Percentiles rank a stretch among this genome's conserved stretches.
Conservation (phyloP, 2,888 invertebrate genomes). For the Drepanosiphum platanoidis region DNA sequence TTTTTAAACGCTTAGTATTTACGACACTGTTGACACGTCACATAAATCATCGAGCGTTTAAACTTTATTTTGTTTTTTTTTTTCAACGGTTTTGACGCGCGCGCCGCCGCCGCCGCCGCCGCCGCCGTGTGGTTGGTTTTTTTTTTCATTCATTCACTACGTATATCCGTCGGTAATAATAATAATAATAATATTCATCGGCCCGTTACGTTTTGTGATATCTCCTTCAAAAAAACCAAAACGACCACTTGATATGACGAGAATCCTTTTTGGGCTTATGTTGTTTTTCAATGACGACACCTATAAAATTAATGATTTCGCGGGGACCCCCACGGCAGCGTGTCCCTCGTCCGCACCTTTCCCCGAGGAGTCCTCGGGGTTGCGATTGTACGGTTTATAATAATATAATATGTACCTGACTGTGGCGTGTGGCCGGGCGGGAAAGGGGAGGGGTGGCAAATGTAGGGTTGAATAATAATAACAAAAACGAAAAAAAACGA, state of each 20-base stretch:
- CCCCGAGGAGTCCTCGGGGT: background rate
- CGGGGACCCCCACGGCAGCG: background rate
- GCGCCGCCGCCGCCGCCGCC: no score
- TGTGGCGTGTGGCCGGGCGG: background rate
- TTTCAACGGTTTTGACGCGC: background rate
- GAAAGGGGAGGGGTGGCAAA: background rate
- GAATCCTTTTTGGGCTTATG: background rate
- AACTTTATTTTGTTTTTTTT: slow-evolving; percentile 29
- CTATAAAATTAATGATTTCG: slow-evolving; percentile 31
- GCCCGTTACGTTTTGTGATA: background rate
- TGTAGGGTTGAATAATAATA: slow-evolving; percentile 2
- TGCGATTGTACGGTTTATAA: background rate
- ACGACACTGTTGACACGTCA: slow-evolving; percentile 15
- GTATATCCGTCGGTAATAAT: no score
- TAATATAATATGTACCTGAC: slow-evolving; percentile 13
- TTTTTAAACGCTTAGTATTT: slow-evolving; percentile 37
- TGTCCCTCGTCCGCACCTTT: background rate
- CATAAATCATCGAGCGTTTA: slow-evolving; percentile 30
- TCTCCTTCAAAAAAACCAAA: slow-evolving; percentile 25
- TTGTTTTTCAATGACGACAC: slow-evolving; percentile 13
- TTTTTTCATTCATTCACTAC: background rate
- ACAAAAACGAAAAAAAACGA: background rate
- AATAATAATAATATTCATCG: background rate
- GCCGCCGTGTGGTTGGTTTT: no score
- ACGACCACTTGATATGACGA: background rate